These are phyloP conservation scores for Gymnocypris eckloni DNA, from an alignment of 2,797 vertebrate species.

Conservation along the genomic window DNA sequence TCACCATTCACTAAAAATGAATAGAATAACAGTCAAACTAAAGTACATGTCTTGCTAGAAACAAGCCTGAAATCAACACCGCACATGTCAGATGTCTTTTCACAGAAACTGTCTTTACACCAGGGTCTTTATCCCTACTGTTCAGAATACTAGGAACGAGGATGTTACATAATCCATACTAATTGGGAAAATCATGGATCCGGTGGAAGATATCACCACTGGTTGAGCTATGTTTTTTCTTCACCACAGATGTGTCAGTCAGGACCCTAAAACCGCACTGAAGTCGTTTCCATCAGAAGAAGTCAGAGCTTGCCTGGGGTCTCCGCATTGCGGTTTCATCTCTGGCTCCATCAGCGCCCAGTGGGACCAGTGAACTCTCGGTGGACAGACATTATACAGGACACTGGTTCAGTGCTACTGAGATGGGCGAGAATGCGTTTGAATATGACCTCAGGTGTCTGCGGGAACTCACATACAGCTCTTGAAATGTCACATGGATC, in stretches of 20 bases:
- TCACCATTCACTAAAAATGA: neutral
- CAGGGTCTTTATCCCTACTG: neutral
- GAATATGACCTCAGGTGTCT: neutral
- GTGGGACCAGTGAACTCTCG: neutral
- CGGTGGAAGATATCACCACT: neutral
- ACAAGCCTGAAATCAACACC: neutral
- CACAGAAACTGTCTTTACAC: neutral
- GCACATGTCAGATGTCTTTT: slow-evolving; percentile 3
- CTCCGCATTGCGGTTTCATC: slow-evolving; percentile 16
- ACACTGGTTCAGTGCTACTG: neutral
- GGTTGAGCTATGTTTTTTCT: slow-evolving; percentile 42
- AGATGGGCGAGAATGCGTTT: neutral
- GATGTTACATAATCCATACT: slow-evolving; percentile 10
- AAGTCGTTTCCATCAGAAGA: slow-evolving; percentile 27
- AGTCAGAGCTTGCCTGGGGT: slow-evolving; percentile 38
- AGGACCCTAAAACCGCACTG: slow-evolving; percentile 22
- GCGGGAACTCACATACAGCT: slow-evolving; percentile 23
- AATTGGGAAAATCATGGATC: slow-evolving; percentile 5
- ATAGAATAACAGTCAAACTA: neutral
- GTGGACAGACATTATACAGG: neutral
- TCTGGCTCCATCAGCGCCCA: neutral
- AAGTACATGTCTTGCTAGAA: neutral
- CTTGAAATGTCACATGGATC: slow-evolving; percentile 21
- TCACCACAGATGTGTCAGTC: slow-evolving; percentile 58
- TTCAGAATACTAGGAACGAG: neutral